A percentile compares a stretch with the other conserved stretches of the same genome.
Conservation (phyloP, 2,888 invertebrate genomes). For the Nesidiocoris tenuis region DNA sequence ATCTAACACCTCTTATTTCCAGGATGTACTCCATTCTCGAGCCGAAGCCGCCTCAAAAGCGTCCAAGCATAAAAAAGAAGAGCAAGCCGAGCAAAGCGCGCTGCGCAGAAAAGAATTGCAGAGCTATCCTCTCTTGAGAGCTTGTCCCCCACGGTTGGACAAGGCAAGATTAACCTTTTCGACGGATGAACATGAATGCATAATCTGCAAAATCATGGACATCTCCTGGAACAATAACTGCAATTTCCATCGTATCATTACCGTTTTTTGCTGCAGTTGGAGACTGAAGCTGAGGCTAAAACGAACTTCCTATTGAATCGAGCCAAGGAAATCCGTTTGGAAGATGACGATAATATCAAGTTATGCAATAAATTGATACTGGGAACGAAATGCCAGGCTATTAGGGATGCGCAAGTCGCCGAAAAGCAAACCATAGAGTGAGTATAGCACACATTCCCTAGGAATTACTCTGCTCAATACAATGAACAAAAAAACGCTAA, state of each 20-base stretch:
- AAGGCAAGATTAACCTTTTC: not conserved
- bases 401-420: constrained; percentile 77
- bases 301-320: constrained; percentile 58
- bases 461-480: too few relatives aligned
- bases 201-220: not conserved
- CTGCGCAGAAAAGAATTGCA: constrained; percentile 60
- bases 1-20: too few relatives aligned
- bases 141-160: constrained; percentile 19
- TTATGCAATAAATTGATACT: constrained; percentile 75
- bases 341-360: constrained; percentile 67
- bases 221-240: not conserved
- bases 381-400: constrained; percentile 80
- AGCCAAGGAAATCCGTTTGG: constrained; percentile 59
- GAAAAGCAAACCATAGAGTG: constrained; percentile 59
- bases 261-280: constrained; percentile 54
- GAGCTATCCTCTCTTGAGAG: constrained; percentile 51
- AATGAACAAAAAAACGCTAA: too few relatives aligned
- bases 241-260: not conserved
- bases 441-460: too few relatives aligned
- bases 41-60: not conserved
- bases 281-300: constrained; percentile 58
- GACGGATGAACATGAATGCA: not conserved
- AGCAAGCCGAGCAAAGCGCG: constrained; percentile 62
- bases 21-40: not conserved
- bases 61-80: constrained; percentile 52